A percentile compares a stretch with the other conserved stretches of the same genome.
phyloP scores from a whole-genome alignment of 2,888 invertebrate genomes.

The Macaria notata region DNA sequence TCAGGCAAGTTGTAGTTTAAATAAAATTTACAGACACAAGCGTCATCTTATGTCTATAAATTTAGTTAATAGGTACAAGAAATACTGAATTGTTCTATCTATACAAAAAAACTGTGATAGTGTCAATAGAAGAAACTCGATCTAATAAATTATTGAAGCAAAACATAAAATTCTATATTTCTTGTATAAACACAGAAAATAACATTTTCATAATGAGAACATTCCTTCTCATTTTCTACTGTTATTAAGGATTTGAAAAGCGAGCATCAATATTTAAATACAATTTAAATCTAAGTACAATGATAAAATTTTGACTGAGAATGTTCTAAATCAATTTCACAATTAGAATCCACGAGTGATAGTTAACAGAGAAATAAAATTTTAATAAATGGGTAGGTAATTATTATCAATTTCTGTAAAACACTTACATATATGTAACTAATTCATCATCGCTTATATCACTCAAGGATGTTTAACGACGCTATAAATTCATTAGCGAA shows the following conservation, averaged over 20 bases:
- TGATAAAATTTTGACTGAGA: constrained; percentile 8
- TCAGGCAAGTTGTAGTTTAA: constrained; percentile 87
- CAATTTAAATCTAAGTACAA: neutral
- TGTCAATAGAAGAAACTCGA: neutral
- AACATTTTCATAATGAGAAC: constrained; percentile 6
- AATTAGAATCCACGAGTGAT: constrained; percentile 7
- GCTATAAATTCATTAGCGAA: constrained; percentile 42
- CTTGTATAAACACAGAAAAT: constrained; percentile 25
- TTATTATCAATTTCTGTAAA: neutral
- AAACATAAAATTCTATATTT: constrained; percentile 29
- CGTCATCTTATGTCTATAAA: constrained; percentile 50
- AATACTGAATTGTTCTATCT: constrained; percentile 20
- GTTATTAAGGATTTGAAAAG: neutral
- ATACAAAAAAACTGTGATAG: neutral
- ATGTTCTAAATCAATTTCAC: constrained; percentile 6
- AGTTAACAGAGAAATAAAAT: neutral
- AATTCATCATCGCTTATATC: constrained; percentile 16
- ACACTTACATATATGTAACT: neutral
- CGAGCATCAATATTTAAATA: constrained; percentile 8
- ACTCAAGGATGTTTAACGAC: constrained; percentile 26
- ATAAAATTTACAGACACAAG: constrained; percentile 59
- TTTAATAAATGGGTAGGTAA: neutral
- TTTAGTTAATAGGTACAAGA: constrained; percentile 30
- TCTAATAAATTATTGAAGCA: neutral
- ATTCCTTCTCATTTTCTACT: constrained; percentile 11